phyloP scores from a whole-genome alignment of 2,888 invertebrate species.

The Eupithecia subumbrata region DNA sequence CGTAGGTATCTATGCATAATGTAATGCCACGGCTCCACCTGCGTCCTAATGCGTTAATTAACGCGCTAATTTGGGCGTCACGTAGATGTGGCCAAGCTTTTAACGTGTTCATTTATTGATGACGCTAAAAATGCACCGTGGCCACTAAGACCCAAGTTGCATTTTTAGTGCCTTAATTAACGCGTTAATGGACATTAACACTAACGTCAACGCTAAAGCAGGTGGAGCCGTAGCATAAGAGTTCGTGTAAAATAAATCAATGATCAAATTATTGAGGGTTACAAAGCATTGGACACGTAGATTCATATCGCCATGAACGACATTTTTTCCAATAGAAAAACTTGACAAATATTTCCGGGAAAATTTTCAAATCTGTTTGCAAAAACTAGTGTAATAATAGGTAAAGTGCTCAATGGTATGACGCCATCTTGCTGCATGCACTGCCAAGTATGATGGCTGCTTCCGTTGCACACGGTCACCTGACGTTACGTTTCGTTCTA shows the following conservation, averaged over 20 bases:
- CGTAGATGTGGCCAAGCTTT: no score
- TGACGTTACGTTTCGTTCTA: slow-evolving; percentile 22
- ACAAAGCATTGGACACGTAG: not conserved
- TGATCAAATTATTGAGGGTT: not conserved
- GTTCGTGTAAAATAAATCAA: not conserved
- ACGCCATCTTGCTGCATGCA: slow-evolving; percentile 29
- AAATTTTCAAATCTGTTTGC: not conserved
- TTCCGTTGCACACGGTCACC: slow-evolving; percentile 29
- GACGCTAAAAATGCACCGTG: no score
- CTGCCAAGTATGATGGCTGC: slow-evolving; percentile 30
- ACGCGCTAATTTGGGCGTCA: no score
- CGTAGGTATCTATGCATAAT: no score
- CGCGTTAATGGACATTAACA: no score
- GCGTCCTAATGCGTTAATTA: no score
- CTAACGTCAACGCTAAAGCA: no score
- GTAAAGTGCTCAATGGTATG: slow-evolving; percentile 14
- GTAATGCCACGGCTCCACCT: no score
- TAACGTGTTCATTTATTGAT: no score
- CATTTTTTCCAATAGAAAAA: not conserved
- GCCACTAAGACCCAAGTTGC: no score
- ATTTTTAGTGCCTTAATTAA: no score
- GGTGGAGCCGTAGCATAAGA: no score
- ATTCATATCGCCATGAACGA: not conserved
- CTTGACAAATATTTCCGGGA: not conserved
- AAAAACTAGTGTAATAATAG: slow-evolving; percentile 9